phyloP scores from a whole-genome alignment of 1,140 invertebrate genomes.

The Coelopa frigida region DNA sequence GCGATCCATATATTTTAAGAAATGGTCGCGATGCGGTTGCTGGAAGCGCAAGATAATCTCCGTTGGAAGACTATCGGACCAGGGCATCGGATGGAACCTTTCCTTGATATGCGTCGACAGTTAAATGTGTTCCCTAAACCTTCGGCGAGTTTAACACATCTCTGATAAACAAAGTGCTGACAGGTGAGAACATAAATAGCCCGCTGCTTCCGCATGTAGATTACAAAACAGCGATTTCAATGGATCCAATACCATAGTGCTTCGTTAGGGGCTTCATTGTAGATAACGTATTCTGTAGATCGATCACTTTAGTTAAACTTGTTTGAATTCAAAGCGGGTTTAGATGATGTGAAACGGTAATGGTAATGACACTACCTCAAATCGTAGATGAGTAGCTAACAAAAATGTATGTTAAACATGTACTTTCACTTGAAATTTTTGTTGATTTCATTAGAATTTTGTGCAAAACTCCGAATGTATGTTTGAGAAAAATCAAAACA shows the following conservation, averaged over 20 bases:
- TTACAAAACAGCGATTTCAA: slow-evolving; percentile 26
- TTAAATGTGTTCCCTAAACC: slow-evolving; percentile 16
- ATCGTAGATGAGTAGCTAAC: no score
- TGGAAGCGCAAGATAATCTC: slow-evolving; percentile 19
- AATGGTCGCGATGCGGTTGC: slow-evolving; percentile 14
- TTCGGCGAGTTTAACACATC: slow-evolving; percentile 17
- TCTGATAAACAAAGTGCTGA: slow-evolving; percentile 23
- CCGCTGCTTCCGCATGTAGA: slow-evolving; percentile 8
- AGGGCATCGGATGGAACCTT: slow-evolving; percentile 29
- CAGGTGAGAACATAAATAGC: slow-evolving; percentile 27
- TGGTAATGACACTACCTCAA: no score
- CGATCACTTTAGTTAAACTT: no score
- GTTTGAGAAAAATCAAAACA: no score
- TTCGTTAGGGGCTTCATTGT: no score
- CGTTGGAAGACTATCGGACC: slow-evolving; percentile 10
- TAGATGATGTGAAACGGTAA: no score
- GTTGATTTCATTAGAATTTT: no score
- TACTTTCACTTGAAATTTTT: no score
- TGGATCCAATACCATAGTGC: slow-evolving; percentile 23
- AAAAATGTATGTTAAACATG: no score
- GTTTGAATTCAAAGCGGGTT: no score
- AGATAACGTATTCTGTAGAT: no score
- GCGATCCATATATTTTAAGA: slow-evolving; percentile 13
- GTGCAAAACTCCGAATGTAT: no score
- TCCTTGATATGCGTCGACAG: slow-evolving; percentile 21